Base-by-base conservation (phyloP, 1,140 invertebrate species). In the Nasonia giraulti region DNA sequence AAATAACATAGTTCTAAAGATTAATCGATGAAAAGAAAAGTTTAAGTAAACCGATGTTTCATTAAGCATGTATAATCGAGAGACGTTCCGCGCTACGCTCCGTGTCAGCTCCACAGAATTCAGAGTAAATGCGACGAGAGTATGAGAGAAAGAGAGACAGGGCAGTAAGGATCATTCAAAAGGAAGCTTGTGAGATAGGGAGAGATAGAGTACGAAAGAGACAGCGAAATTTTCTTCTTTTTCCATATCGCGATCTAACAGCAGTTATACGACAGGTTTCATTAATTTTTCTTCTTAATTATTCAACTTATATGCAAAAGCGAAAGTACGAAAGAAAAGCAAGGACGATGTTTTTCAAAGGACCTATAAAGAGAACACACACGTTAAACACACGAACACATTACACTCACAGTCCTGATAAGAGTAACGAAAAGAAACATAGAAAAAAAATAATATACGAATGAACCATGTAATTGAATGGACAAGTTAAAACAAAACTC, bases 241-340 rank as follows among this genome's bases (percentile, higher is more conserved):
- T 83, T 83, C 85, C 76, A 86, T 68, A 86, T 86, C 80, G 68
- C 85, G 74, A 86, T 66, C 71, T 79, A 86, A 82, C 80, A 78
- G 44, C 84, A 86, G 80, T 79, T 44, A 11, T 44, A 85, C 75
- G 55, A 85, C 78, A 85, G 74, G 62, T 71, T 81, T 71, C 68
- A 27, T 71, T 71, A 31, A 71, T 74, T 33, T 78, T 68, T 77
- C 78, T 81, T 55, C 71, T 78, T 73, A 37, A 82, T 82, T 44
- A 75, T 20, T 82, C 73, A 69, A 81, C 37, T 82, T 85, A 47
- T 85, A 47, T 47, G 73, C 74, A 85, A 85, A 85, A 89, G 89
- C 75, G 81, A 89, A 85, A 90, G 87, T 93, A 91, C 88, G 92
- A 90, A 88, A 91, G 93, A 90, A 90, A 91, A 93, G 92, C 88